These are phyloP conservation scores for Astur gentilis DNA, from an alignment of 2,113 vertebrate species.

Conservation along the genomic window DNA sequence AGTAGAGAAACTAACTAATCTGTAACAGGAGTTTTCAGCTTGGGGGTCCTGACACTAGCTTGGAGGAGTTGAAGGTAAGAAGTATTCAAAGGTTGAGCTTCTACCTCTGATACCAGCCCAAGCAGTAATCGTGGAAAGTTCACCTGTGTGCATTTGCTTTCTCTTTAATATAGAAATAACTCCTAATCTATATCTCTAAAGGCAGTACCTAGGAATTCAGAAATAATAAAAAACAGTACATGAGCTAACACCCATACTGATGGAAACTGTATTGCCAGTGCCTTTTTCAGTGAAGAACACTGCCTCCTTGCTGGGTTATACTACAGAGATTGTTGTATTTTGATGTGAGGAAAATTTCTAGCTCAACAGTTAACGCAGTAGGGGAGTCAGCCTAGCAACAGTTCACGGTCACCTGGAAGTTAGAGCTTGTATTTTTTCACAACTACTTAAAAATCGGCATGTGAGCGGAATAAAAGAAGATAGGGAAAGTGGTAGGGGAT, in stretches of 20 bases:
- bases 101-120: neutral
- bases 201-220: neutral
- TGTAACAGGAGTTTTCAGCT: neutral
- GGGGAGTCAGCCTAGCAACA: neutral
- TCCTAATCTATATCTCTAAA: neutral
- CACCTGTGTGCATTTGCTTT: neutral
- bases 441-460: neutral
- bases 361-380: neutral
- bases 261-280: neutral
- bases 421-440: neutral
- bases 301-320: neutral
- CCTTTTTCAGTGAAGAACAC: neutral
- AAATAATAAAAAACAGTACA: neutral
- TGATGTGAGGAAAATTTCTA: neutral
- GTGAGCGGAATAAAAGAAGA: accelerated
- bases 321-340: neutral
- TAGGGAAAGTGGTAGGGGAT: neutral
- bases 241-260: neutral
- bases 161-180: neutral
- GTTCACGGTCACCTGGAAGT: neutral
- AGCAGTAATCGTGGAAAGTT: neutral
- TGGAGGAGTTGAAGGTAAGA: neutral
- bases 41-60: too few species aligned
- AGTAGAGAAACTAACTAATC: neutral
- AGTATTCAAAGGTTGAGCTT: neutral